A percentile compares a stretch with the other conserved stretches of the same genome.
Conservation (phyloP, 2,113 vertebrate species). For the Lampris megalopsis region DNA sequence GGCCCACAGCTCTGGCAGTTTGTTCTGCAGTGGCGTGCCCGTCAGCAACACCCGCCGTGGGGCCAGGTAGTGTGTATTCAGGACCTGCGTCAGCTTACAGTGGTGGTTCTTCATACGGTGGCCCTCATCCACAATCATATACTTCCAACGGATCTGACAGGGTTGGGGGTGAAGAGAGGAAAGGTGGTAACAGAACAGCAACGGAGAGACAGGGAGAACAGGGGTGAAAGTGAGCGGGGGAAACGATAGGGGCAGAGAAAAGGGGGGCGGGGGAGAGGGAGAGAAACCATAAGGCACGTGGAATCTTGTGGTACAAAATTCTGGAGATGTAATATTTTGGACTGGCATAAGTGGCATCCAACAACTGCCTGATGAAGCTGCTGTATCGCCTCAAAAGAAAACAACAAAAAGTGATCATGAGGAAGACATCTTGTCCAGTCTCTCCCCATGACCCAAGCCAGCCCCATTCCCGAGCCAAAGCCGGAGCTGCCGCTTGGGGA, state of each 20-base stretch:
- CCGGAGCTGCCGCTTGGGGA: slow-evolving; percentile 18
- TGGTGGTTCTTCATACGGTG: slow-evolving; percentile 99
- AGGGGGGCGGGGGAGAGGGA: neutral
- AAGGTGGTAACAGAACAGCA: neutral
- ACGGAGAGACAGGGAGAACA: slow-evolving; percentile 31
- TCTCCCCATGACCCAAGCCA: slow-evolving; percentile 38
- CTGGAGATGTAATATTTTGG: too few relatives aligned
- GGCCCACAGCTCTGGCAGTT: slow-evolving; percentile 95
- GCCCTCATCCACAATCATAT: slow-evolving; percentile 98
- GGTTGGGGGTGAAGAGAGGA: slow-evolving; percentile 54
- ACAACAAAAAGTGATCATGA: slow-evolving; percentile 12
- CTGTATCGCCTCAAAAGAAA: neutral
- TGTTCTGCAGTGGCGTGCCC: slow-evolving; percentile 95
- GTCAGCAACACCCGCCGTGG: slow-evolving; percentile 93
- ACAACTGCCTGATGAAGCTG: too few relatives aligned
- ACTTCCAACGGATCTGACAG: slow-evolving; percentile 96
- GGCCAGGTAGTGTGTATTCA: slow-evolving; percentile 97
- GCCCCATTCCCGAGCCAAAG: slow-evolving; percentile 31
- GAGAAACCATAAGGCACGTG: too few relatives aligned
- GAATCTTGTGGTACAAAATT: too few relatives aligned
- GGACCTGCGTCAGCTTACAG: slow-evolving; percentile 97
- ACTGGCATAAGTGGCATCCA: too few relatives aligned
- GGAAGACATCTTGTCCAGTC: slow-evolving; percentile 43
- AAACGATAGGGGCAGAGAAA: neutral
- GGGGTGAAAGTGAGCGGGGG: slow-evolving; percentile 61